Conservation (phyloP, 1,140 invertebrate genomes). For the Drosophila yakuba region DNA sequence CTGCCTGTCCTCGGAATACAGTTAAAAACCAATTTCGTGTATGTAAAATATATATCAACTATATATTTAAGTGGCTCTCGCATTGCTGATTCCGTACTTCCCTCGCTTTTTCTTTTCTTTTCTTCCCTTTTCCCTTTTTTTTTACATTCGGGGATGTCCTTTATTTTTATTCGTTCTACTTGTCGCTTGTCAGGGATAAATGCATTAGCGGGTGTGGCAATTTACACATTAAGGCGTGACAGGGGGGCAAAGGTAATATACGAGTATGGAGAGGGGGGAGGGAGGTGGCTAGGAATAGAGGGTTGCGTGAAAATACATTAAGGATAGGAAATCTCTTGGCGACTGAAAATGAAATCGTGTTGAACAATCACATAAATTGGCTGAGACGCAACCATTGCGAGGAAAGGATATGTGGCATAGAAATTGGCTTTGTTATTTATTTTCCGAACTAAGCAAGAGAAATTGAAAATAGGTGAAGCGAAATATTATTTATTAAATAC, state of each 20-base stretch:
- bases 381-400: not conserved
- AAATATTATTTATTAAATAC: no score
- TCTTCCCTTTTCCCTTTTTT: not conserved
- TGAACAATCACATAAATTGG: constrained; percentile 39
- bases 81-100: constrained; percentile 41
- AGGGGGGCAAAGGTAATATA: constrained; percentile 60
- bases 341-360: constrained; percentile 28
- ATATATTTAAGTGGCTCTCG: constrained; percentile 77
- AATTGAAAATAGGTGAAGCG: not conserved
- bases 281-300: not conserved
- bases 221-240: constrained; percentile 65
- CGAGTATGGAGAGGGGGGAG: constrained; percentile 8
- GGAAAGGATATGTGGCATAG: not conserved
- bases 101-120: not conserved
- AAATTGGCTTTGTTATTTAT: not conserved
- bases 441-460: not conserved
- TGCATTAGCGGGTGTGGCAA: constrained; percentile 57
- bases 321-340: constrained; percentile 38
- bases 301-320: constrained; percentile 37
- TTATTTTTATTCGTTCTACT: constrained; percentile 46
- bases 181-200: constrained; percentile 72
- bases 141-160: constrained; percentile 17
- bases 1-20: constrained; percentile 53
- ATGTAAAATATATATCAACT: constrained; percentile 83
- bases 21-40: constrained; percentile 82